These are phyloP conservation scores for Columbina picui DNA, from an alignment of 2,113 vertebrate species.

Conservation along the genomic window DNA sequence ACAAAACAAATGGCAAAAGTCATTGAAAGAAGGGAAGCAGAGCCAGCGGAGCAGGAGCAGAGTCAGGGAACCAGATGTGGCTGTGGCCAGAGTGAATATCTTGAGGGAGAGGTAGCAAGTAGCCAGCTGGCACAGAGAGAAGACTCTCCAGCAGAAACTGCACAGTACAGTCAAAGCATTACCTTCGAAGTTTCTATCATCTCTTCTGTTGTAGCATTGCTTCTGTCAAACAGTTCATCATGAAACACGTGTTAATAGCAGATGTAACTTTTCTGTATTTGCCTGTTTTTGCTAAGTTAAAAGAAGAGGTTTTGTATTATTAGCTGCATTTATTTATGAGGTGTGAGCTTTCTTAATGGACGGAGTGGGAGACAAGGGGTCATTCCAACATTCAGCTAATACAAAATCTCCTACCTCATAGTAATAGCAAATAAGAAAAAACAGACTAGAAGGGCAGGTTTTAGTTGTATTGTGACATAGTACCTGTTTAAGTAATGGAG, in stretches of 20 bases:
- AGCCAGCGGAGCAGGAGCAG: background rate
- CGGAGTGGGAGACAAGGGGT: background rate
- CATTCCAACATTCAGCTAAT: background rate
- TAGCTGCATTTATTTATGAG: slow-evolving; percentile 36
- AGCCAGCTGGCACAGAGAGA: background rate
- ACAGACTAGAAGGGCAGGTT: background rate
- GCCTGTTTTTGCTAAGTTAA: background rate
- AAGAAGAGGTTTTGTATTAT: background rate
- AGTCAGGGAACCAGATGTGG: background rate
- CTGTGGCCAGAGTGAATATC: background rate
- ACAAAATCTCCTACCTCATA: background rate
- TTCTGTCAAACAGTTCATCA: background rate
- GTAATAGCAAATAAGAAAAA: background rate
- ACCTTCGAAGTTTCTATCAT: background rate
- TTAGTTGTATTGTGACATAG: background rate
- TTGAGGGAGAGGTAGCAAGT: background rate
- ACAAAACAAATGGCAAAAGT: background rate
- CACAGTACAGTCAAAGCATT: background rate
- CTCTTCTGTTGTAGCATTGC: background rate
- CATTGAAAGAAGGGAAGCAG: background rate
- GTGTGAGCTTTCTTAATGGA: background rate
- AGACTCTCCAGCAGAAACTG: background rate
- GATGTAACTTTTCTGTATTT: background rate
- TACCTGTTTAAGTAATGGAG: background rate
- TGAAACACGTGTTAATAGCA: background rate